These are phyloP conservation scores for Myotis vivesi DNA, from an alignment of 2,797 vertebrate species.

Conservation along the genomic window DNA sequence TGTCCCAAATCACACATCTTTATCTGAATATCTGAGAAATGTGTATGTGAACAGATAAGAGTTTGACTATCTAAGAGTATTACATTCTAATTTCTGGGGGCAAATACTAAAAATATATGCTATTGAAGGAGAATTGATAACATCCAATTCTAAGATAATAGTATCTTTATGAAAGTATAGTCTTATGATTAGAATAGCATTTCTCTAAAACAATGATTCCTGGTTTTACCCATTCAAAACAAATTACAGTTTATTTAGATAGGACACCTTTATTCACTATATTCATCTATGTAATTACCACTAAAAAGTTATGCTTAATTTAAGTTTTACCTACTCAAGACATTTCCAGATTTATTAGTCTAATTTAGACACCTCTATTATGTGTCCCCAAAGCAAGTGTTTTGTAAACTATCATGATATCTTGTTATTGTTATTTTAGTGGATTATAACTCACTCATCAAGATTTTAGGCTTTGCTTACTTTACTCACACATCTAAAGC, in stretches of 20 bases:
- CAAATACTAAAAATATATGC: background rate
- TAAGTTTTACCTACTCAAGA: background rate
- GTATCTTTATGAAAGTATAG: background rate
- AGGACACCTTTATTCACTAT: background rate
- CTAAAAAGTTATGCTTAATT: slow-evolving; percentile 1
- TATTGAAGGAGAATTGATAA: background rate
- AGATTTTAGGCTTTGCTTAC: background rate
- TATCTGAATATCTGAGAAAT: background rate
- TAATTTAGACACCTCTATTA: background rate
- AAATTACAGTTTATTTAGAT: background rate
- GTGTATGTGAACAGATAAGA: background rate
- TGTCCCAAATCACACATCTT: background rate
- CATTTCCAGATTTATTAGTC: background rate
- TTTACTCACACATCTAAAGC: background rate
- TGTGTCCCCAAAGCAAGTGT: background rate
- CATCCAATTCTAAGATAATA: background rate
- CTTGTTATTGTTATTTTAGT: background rate
- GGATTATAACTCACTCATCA: background rate
- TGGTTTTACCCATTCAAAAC: background rate
- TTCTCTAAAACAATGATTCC: background rate
- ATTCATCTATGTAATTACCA: background rate
- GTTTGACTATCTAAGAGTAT: background rate
- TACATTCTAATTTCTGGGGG: background rate
- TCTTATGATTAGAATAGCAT: background rate
- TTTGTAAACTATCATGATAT: background rate